phyloP scores from a whole-genome alignment of 2,797 vertebrate genomes.

The Aythya fuligula region DNA sequence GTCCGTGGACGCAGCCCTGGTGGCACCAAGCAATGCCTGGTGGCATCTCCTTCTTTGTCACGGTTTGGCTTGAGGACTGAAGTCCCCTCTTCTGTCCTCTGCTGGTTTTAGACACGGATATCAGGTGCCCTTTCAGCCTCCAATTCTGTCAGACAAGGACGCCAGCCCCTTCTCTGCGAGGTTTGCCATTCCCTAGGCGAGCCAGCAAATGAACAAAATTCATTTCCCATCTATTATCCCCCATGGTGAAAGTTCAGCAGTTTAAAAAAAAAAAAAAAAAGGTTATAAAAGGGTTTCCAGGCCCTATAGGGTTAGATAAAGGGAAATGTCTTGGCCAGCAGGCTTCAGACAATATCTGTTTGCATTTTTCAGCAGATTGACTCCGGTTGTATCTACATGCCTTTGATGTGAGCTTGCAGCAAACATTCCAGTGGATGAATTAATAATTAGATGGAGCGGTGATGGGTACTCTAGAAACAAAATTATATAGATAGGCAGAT shows the following conservation, averaged over 20 bases:
- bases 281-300: not conserved
- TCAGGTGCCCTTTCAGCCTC: not conserved
- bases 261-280: not conserved
- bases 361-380: not conserved
- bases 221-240: not conserved
- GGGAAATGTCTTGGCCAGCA: not conserved
- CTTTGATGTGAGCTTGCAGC: slow-evolving; percentile 8
- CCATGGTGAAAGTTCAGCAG: not conserved
- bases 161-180: not conserved
- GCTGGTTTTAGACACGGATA: not conserved
- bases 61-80: not conserved
- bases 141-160: not conserved
- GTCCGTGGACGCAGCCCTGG: not conserved
- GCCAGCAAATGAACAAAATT: not conserved
- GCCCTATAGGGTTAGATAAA: not conserved
- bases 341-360: not conserved
- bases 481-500: not conserved
- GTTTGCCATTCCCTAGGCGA: too few species aligned
- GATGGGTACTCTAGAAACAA: not conserved
- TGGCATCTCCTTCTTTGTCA: not conserved
- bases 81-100: not conserved
- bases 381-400: not conserved
- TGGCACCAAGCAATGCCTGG: not conserved
- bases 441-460: not conserved
- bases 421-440: not conserved